Base-by-base conservation (phyloP, 2,888 invertebrate genomes). In the Lamellibrachia satsuma region DNA sequence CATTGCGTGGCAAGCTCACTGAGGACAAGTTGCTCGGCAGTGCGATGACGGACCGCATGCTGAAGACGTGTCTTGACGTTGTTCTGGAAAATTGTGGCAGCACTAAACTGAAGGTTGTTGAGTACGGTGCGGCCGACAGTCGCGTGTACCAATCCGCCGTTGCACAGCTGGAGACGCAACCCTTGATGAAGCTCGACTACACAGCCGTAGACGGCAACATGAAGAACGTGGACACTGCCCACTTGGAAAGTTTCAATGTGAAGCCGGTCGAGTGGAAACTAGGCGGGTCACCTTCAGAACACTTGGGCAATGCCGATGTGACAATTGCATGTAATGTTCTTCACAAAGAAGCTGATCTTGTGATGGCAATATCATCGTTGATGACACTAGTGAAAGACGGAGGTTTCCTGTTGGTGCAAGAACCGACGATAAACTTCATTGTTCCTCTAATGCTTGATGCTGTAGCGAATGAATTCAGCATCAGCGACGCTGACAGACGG, bases 81-180 rank as follows among this genome's bases (percentile, higher is more conserved):
- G 97, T 98, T 52, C 96, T 98, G 75, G 99, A 99, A 97, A 99
- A 99, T 96, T 97, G 97, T 39, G 97, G 97, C 90, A 97, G 97
- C 11, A 96, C 97, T 3, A 98, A 98, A 95, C 96, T 99, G 39
- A 98, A 98, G 96, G 97, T 97, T 27, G 97, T 97, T 22, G 98
- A 99, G 75, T 52, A 93, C 3, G 93, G 92, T 90, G 93, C 93
- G 0, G 90, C 22, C 2, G 90, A 91, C 2, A 75, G 93, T 52
- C 93, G 93, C 22, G 57, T 96, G 90, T 95, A 94, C 92, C 92
- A 94, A 7, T 92, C 93, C 27, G 93, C 95, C 11, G 93, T 95
- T 11, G 94, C 95, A 15, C 93, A 94, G 60, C 92, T 95, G 52
- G 97, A 98, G 96, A 97, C 97, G 39, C 98, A 98, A 97, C 98